Conservation (phyloP, 2,113 vertebrate species). For the Calidris pygmaea region DNA sequence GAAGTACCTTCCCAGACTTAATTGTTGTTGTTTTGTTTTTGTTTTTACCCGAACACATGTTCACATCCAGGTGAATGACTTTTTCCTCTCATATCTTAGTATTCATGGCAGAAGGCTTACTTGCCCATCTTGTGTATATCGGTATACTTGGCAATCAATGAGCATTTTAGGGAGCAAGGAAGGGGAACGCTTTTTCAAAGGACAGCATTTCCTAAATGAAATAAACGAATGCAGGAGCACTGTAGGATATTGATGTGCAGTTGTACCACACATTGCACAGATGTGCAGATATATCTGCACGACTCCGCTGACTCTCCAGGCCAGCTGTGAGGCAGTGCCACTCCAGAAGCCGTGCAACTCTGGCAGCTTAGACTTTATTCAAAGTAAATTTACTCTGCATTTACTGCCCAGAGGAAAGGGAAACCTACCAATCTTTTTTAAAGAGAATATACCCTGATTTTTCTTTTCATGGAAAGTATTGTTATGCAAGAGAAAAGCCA, state of each 20-base stretch:
- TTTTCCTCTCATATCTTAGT: not conserved
- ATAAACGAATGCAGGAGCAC: not conserved
- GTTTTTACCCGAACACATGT: not conserved
- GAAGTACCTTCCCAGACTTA: not conserved
- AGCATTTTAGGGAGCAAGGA: not conserved
- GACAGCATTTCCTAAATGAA: not conserved
- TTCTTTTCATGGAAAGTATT: not conserved
- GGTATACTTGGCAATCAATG: not conserved
- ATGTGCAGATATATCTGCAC: not conserved
- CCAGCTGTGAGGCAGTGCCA: not conserved
- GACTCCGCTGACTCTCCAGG: not conserved
- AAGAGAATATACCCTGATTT: not conserved
- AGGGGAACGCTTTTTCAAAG: not conserved
- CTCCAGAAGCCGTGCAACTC: not conserved
- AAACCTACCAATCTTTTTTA: not conserved
- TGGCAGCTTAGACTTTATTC: not conserved
- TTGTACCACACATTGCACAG: not conserved
- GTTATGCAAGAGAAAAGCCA: not conserved
- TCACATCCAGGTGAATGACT: not conserved
- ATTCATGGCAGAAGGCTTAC: not conserved
- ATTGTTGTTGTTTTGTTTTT: no score
- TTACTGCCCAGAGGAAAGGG: not conserved
- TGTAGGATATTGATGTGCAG: not conserved
- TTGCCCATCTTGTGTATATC: accelerated
- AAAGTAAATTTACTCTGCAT: not conserved